Conservation (phyloP, 2,888 invertebrate genomes). For the Cheilosia impressa region DNA sequence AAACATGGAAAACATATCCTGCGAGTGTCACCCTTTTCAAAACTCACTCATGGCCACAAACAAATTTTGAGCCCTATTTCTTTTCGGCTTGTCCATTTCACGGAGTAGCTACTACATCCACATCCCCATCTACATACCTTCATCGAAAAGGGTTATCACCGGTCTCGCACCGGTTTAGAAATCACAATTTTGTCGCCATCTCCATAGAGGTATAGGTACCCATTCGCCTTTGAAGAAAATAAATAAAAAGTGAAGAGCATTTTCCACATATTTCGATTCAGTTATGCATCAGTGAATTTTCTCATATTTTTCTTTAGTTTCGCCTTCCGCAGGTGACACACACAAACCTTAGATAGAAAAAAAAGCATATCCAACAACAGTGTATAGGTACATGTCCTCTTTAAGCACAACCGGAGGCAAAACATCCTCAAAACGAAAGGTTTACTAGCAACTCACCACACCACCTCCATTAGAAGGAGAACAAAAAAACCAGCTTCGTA, state of each 20-base stretch:
- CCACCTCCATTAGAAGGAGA: neutral
- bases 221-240: neutral
- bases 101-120: no score
- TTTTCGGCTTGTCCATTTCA: no score
- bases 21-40: no score
- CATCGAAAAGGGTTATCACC: no score
- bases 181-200: no score
- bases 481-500: neutral
- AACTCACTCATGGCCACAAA: no score
- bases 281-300: conserved; percentile 45
- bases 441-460: conserved; percentile 18
- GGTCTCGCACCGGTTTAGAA: no score
- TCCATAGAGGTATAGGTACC: no score
- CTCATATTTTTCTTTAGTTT: conserved; percentile 41
- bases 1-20: no score
- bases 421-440: conserved; percentile 16
- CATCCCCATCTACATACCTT: no score
- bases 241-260: conserved; percentile 29
- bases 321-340: conserved; percentile 42
- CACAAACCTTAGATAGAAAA: conserved; percentile 22
- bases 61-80: no score
- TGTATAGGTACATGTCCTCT: neutral
- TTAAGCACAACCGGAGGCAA: neutral
- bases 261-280: conserved; percentile 54
- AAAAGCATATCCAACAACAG: neutral